These are phyloP conservation scores for Drosophila nigrodunni DNA, from an alignment of 1,140 invertebrate species.

Conservation along the genomic window DNA sequence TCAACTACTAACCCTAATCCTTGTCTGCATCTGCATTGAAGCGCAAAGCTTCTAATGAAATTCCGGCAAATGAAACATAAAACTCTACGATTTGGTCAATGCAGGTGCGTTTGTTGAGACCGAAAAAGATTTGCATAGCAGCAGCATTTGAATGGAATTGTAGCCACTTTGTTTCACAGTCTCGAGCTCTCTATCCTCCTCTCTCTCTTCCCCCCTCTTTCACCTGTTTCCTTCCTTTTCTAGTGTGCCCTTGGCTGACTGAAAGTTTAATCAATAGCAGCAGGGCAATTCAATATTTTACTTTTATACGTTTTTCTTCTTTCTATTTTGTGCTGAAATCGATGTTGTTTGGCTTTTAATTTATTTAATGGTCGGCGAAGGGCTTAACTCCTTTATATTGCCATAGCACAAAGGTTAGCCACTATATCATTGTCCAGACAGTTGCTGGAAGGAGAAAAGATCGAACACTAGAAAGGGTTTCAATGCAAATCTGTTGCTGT, in stretches of 20 bases:
- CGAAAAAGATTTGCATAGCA: conserved; percentile 55
- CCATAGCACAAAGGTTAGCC: conserved; percentile 38
- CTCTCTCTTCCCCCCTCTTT: not conserved
- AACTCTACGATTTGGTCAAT: conserved; percentile 49
- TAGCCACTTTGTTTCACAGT: conserved; percentile 31
- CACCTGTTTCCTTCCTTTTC: not conserved
- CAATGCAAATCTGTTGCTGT: not conserved
- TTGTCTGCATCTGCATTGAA: conserved; percentile 31
- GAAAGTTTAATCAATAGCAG: conserved; percentile 58
- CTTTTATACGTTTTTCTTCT: conserved; percentile 4
- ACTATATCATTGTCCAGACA: conserved; percentile 42
- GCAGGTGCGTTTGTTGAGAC: conserved; percentile 44
- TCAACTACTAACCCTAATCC: not conserved
- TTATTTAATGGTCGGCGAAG: conserved; percentile 51
- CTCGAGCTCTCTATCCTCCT: not conserved
- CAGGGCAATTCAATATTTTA: conserved; percentile 27
- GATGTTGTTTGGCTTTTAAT: conserved; percentile 55
- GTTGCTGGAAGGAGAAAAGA: not conserved
- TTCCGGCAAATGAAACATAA: conserved; percentile 65
- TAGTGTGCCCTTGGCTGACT: conserved; percentile 49
- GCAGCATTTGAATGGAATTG: conserved; percentile 18
- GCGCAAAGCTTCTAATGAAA: conserved; percentile 45
- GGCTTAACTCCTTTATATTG: conserved; percentile 38
- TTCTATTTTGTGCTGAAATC: conserved; percentile 14
- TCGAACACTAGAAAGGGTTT: not conserved